Conservation (phyloP, 2,113 vertebrate species). For the Bubalus kerabau region DNA sequence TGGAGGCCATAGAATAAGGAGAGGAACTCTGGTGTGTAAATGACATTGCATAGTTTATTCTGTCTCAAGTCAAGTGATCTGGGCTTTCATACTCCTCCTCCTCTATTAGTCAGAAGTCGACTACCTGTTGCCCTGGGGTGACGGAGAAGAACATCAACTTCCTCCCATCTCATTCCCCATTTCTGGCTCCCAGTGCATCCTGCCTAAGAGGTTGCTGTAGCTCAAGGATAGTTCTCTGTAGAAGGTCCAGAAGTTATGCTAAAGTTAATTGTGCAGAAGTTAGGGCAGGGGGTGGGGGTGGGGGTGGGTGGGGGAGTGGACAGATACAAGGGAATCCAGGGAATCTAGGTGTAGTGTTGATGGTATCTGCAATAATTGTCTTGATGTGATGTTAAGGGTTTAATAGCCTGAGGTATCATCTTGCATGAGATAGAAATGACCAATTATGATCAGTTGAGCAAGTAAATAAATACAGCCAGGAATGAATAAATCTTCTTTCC, state of each 20-base stretch:
- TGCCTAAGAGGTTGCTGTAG: background rate
- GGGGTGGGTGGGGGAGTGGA: background rate
- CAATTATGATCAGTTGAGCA: background rate
- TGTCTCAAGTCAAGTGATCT: background rate
- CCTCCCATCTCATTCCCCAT: rapidly evolving
- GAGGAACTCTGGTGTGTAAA: background rate
- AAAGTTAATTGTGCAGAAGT: background rate
- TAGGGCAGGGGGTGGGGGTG: background rate
- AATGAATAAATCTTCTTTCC: background rate
- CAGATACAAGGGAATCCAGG: background rate
- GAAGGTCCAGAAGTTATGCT: background rate
- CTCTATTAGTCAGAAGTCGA: background rate
- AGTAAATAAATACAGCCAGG: background rate
- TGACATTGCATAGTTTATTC: background rate
- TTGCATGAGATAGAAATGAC: background rate
- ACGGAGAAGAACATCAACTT: too few species aligned
- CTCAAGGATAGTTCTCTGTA: background rate
- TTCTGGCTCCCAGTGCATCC: background rate
- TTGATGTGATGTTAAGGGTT: background rate
- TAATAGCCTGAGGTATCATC: background rate
- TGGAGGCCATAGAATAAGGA: background rate
- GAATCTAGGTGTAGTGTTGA: background rate
- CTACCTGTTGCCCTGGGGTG: background rate
- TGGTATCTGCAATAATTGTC: background rate
- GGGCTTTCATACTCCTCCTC: background rate